These are phyloP conservation scores for Artibeus jamaicensis DNA, from an alignment of 2,797 vertebrate genomes.

Conservation along the genomic window DNA sequence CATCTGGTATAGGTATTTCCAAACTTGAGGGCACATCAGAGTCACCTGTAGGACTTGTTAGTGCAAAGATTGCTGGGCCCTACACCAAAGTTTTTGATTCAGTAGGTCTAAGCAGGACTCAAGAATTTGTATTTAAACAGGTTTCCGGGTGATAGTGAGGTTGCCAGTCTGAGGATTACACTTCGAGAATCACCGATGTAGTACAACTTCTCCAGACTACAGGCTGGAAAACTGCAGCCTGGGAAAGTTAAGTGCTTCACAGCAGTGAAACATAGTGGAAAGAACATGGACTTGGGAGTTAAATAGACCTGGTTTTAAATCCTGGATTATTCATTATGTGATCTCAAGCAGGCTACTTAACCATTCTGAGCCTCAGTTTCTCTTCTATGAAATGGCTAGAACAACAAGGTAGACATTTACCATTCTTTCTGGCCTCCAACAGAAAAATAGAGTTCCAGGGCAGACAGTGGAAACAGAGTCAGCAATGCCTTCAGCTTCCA, in stretches of 20 bases:
- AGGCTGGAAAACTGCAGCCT: background rate
- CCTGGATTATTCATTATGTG: background rate
- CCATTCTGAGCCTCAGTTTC: background rate
- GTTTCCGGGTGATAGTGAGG: background rate
- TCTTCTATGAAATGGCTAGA: background rate
- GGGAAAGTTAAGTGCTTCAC: background rate
- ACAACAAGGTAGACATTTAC: background rate
- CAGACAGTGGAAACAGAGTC: background rate
- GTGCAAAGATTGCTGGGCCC: background rate
- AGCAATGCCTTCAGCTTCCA: background rate
- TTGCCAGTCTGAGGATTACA: background rate
- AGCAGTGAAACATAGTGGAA: background rate
- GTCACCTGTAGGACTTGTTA: background rate
- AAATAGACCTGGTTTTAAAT: background rate
- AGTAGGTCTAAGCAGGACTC: background rate
- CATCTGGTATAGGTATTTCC: background rate
- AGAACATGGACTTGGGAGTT: background rate
- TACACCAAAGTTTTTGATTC: background rate
- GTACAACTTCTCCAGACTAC: background rate
- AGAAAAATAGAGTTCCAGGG: background rate
- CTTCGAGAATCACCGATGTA: background rate
- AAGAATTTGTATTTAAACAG: background rate
- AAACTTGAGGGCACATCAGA: background rate
- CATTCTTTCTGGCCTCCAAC: background rate
- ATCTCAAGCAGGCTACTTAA: background rate